Evolutionary conservation across 2,797 vertebrate genomes (phyloP).

Genomic region (Sebastes ruberrimus): DNA sequence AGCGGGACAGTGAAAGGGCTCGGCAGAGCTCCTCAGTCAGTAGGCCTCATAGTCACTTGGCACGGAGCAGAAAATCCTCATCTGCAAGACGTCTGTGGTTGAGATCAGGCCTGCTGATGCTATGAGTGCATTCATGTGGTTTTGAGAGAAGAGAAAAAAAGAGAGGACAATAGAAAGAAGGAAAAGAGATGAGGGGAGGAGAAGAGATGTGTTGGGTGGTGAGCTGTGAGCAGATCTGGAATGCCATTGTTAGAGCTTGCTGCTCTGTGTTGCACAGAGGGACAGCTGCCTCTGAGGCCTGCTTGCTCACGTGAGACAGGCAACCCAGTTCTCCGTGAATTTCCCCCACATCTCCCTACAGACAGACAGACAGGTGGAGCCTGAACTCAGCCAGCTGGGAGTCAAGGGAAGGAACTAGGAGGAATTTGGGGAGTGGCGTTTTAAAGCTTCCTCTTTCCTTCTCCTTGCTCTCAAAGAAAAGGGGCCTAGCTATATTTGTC

Average conservation of each 20-base stretch:
- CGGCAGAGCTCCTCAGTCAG: constrained; percentile 46
- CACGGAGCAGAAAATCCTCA: constrained; percentile 64
- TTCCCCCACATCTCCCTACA: neutral
- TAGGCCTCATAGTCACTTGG: constrained; percentile 57
- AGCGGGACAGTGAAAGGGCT: constrained; percentile 55
- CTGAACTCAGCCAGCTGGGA: constrained; percentile 56
- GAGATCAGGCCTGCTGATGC: constrained; percentile 31
- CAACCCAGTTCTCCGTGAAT: constrained; percentile 13
- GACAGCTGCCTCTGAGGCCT: constrained; percentile 66
- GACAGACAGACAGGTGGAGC: constrained; percentile 62
- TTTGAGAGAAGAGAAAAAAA: neutral
- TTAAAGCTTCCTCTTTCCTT: constrained; percentile 71
- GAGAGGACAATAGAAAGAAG: constrained; percentile 28
- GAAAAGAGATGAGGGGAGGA: constrained; percentile 22
- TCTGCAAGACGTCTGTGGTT: constrained; percentile 39
- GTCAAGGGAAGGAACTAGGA: constrained; percentile 69
- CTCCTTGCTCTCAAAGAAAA: constrained; percentile 44
- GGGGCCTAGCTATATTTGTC: constrained; percentile 19
- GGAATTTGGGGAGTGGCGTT: constrained; percentile 76
- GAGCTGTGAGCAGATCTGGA: constrained; percentile 58
- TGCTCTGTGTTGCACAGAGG: constrained; percentile 42
- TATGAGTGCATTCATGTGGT: constrained; percentile 24
- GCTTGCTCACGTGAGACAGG: constrained; percentile 46
- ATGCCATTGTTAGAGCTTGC: constrained; percentile 71
- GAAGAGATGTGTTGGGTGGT: constrained; percentile 10